Evolutionary conservation across 2,797 vertebrate genomes (phyloP), one percentile per base, ranked within the genome.

Genomic region (Bradypodion ventrale): DNA sequence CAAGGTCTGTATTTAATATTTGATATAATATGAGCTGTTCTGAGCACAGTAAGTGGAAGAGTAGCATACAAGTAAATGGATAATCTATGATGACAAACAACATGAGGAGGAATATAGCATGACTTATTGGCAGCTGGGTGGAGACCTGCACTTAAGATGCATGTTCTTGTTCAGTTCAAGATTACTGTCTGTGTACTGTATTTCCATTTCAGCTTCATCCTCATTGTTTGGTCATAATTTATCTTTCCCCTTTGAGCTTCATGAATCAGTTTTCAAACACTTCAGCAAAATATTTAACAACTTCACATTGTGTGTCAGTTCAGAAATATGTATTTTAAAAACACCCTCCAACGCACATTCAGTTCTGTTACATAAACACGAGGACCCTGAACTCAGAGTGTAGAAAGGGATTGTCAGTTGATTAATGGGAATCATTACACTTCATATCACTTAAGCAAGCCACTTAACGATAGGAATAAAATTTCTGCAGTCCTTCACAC

Each of bases 221-320:
- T n/a, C 13, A 10, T 44, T 73, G 32, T 1, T 37, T 12, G 25
- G 2, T 4, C 63, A 83, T 85, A n/a, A 49, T n/a, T 75, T 65
- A 69, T 44, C 63, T 60, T 5, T 3, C 2, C 3, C 2, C 46
- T 27, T 75, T 29, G 79, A 1, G 7, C 44, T 23, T 73, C 56
- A 56, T n/a, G 42, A 79, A 82, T 27, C 35, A 37, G 60, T 52
- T 66, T 89, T 65, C 86, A 84, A 23, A 75, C 27, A 68, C 65
- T 42, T 10, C 29, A 52, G 49, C n/a, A 83, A 83, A 56, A n/a
- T 59, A 80, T 42, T 73, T 62, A 83, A 52, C 15, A 78, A 8
- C 23, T 69, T n/a, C 63, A 69, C 16, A 69, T 15, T 32, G 7
- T 8, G 5, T 13, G 44, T 21, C 32, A 60, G 19, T 80, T 83